These are phyloP conservation scores for Trichacis sp. DNA, from an alignment of 2,888 invertebrate genomes.

Conservation along the genomic window DNA sequence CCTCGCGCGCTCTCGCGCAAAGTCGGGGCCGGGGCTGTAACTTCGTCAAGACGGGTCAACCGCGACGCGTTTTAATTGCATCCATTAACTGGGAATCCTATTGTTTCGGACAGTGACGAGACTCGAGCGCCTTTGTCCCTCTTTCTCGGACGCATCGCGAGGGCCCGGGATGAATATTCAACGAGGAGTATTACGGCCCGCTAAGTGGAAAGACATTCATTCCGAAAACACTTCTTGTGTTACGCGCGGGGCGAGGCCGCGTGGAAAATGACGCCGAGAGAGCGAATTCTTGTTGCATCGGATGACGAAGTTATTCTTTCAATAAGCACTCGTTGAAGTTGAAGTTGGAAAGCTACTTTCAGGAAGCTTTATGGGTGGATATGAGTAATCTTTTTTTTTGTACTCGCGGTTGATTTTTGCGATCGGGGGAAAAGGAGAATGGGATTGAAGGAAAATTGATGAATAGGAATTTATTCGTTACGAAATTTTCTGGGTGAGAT, in stretches of 20 bases:
- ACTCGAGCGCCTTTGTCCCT: slow-evolving; percentile 5
- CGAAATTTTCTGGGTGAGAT: no score
- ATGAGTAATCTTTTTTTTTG: no score
- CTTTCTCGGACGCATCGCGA: slow-evolving; percentile 25
- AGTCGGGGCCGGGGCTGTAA: slow-evolving; percentile 51
- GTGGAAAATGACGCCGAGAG: neutral
- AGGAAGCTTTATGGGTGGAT: no score
- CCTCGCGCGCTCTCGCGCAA: slow-evolving; percentile 20
- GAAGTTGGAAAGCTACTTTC: no score
- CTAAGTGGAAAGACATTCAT: slow-evolving; percentile 2
- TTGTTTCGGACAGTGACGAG: slow-evolving; percentile 40
- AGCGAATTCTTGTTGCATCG: neutral
- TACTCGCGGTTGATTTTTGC: no score
- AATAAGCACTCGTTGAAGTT: no score
- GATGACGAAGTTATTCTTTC: no score
- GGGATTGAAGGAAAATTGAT: no score
- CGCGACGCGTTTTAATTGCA: slow-evolving; percentile 63
- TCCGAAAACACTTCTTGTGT: slow-evolving; percentile 16
- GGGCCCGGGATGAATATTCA: slow-evolving; percentile 17
- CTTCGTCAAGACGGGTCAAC: slow-evolving; percentile 50
- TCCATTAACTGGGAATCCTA: slow-evolving; percentile 58
- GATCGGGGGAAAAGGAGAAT: no score
- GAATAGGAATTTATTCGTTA: no score
- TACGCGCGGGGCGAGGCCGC: neutral
- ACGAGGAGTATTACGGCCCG: slow-evolving; percentile 6